Base-by-base conservation (phyloP, 64 coral and sea anemone genomes). In the Stylophora pistillata region DNA sequence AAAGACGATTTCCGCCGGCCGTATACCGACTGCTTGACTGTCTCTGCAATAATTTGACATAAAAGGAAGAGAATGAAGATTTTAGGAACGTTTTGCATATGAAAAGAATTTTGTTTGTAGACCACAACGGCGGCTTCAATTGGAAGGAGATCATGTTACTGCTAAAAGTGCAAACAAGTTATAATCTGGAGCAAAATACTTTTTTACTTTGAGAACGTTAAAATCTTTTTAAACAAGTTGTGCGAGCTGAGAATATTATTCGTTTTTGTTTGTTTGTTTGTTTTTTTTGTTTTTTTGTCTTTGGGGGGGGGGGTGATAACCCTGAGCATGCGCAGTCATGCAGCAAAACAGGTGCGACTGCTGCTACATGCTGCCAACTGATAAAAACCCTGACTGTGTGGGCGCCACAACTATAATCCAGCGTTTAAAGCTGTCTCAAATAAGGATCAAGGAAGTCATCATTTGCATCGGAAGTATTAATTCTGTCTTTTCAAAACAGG, bases 51-150 rank as follows among this genome's bases (percentile, higher is more conserved):
- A 68, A 68, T 28, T 68, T 68, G 20, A 10, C 64, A 68, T 68
- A 68, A 68, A 26, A 25, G 12, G 26, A 68, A 28, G 21, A 21
- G 7, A 25, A 28, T 11, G 21, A 68, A 21, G 25, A 68, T 2
- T 68, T 68, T n/a, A 10, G 37, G 37, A 21, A 68, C 26, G 64
- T 68, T 74, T 76, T 76, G 73, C 73, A 76, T 76, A 76, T 76
- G 5, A 47, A 76, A 53, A 0, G 37, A 41, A 18, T 76, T n/a
- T 47, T 52, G 53, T 76, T 76, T 76, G 73, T 21, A 53, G 6
- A 32, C 72, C 29, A 47, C 7, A 47, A 3, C 7, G 37, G 37
- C 37, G 7, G 37, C 37, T 47, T 47, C 3, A 15, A 18, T 74
- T 74, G 17, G 37, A 33, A 18, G 30, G 33, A 15, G 41, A 37